Base-by-base conservation (phyloP, 2,113 vertebrate genomes). In the Willisornis vidua region DNA sequence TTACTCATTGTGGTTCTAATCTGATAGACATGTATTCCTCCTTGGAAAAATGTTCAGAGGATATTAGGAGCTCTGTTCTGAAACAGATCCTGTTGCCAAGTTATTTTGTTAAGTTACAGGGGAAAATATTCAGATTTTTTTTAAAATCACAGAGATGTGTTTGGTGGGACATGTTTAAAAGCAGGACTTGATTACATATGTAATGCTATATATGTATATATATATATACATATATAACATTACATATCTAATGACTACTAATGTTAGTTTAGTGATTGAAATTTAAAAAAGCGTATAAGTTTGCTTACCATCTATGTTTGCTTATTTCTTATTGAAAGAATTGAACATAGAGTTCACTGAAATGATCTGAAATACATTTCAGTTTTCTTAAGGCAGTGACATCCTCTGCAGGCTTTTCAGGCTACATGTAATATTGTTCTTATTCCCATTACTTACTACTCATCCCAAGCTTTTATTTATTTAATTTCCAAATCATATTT, bases 121-220 rank as follows among this genome's bases (percentile, higher is more conserved):
- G 49, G 1, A 37, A 45, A 46, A 0, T 1, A 26, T 61, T 29
- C n/a, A 2, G 7, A 24, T 11, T 35, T 77, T 70, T 67, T 77
- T 63, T 1, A n/a, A 57, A 55, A 71, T 62, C 6, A 15, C 4
- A 24, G 5, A 41, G 1, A 2, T 74, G 12, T 23, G n/a, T 49
- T 74, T 52, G 0, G 6, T 25, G 8, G 9, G 14, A 58, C 2
- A 24, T 19, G 3, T 3, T 43, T 77, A 61, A 57, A 6, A 66
- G 5, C 2, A 14, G 26, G 35, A 66, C 33, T 58, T 23, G 6
- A 58, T 7, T 26, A 33, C 14, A 37, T 51, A 23, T 49, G 11
- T 23, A 24, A 49, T 23, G 48, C 17, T 49, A 37, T 15, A 12
- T 1, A 2, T 37, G 13, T 19, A 35, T 22, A 37, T 1, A 2